These are phyloP conservation scores for Sylvietta virens DNA, from an alignment of 2,113 vertebrate species.

Conservation along the genomic window DNA sequence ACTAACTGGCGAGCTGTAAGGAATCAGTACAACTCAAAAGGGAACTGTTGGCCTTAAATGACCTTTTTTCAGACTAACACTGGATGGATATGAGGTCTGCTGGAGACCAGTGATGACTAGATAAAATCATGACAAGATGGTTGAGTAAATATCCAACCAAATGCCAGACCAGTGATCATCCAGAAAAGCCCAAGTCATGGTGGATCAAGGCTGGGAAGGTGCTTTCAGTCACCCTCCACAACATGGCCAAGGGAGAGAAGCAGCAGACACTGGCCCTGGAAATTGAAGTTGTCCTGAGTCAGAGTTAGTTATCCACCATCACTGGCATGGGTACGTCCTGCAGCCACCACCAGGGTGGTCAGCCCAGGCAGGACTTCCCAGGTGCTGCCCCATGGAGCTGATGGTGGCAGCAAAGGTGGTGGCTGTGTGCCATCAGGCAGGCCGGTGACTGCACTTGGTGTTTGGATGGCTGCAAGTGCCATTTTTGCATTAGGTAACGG, in stretches of 20 bases:
- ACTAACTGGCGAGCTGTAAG: not conserved
- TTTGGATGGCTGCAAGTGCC: not conserved
- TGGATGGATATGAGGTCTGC: not conserved
- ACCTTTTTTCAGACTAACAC: not conserved
- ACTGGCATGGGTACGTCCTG: not conserved
- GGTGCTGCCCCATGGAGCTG: not conserved
- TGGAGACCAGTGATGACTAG: not conserved
- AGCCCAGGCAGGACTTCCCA: not conserved
- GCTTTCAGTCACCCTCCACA: not conserved
- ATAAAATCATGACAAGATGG: not conserved
- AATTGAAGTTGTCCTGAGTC: not conserved
- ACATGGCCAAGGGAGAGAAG: not conserved
- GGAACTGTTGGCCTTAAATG: not conserved
- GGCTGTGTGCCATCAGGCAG: not conserved
- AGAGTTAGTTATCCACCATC: not conserved
- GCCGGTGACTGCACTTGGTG: fast-evolving
- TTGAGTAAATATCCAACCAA: not conserved
- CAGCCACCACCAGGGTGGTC: not conserved
- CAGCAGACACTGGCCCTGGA: not conserved
- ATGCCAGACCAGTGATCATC: fast-evolving
- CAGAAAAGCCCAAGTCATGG: not conserved
- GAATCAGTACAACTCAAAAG: not conserved
- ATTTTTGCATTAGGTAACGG: too few species aligned
- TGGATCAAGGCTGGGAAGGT: not conserved
- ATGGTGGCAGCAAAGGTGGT: not conserved